A percentile compares a stretch with the other conserved stretches of the same genome.
Conservation (phyloP, 1,140 invertebrate species). For the Megathymus violae region DNA sequence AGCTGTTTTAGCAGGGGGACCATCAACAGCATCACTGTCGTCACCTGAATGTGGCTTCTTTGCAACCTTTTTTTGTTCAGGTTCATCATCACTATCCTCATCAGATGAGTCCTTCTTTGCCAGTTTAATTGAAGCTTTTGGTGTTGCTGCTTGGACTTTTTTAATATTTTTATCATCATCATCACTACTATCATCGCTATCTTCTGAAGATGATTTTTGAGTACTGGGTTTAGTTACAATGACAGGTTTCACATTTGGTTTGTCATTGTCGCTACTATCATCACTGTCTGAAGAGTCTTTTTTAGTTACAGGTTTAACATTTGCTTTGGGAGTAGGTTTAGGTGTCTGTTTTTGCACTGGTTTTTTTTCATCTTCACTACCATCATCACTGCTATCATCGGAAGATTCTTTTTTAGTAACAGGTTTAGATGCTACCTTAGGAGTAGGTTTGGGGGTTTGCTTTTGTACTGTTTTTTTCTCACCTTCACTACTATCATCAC, state of each 20-base stretch:
- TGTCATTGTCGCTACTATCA: constrained; percentile 45
- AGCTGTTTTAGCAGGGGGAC: constrained; percentile 56
- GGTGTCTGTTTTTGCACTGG: constrained; percentile 33
- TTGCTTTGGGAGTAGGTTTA: constrained; percentile 33
- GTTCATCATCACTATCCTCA: constrained; percentile 55
- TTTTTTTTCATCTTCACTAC: constrained; percentile 48
- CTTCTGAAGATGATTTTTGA: constrained; percentile 55
- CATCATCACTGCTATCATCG: constrained; percentile 44
- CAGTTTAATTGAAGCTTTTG: constrained; percentile 30
- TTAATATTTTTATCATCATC: constrained; percentile 47
- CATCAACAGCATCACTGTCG: constrained; percentile 56
- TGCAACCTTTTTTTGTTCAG: constrained; percentile 39
- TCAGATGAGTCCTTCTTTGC: constrained; percentile 47
- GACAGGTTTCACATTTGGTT: constrained; percentile 41
- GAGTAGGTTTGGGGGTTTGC: constrained; percentile 26
- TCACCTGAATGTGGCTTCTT: constrained; percentile 49
- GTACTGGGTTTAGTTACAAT: constrained; percentile 37
- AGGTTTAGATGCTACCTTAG: constrained; percentile 32
- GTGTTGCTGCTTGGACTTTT: constrained; percentile 30
- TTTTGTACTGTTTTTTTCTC: constrained; percentile 37
- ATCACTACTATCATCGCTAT: constrained; percentile 61
- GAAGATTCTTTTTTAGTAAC: constrained; percentile 48
- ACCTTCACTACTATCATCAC: constrained; percentile 50
- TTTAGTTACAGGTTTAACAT: constrained; percentile 33
- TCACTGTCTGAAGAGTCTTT: constrained; percentile 51